These are phyloP conservation scores for Rotaria sp. DNA, from an alignment of 2,888 invertebrate species.

Conservation along the genomic window DNA sequence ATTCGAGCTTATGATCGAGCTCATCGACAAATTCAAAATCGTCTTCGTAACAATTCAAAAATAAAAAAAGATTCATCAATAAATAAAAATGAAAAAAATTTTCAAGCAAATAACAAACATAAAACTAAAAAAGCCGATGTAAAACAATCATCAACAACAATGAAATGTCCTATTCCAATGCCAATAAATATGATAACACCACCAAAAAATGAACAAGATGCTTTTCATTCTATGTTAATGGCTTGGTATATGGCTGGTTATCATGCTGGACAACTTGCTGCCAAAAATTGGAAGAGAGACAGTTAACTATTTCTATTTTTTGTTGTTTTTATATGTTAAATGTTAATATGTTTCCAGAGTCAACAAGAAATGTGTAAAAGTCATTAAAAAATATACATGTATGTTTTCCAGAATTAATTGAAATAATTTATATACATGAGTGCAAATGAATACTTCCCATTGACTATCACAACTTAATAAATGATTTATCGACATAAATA, in stretches of 20 bases:
- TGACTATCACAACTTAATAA: too few species aligned
- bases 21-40: neutral
- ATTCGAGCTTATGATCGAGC: slow-evolving; percentile 15
- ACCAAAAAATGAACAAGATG: slow-evolving; percentile 11
- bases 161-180: neutral
- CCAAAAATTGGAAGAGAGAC: neutral
- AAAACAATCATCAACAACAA: neutral
- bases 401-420: too few species aligned
- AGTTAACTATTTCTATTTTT: neutral
- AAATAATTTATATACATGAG: too few species aligned
- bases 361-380: too few species aligned
- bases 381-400: too few species aligned
- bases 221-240: neutral
- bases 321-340: neutral
- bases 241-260: slow-evolving; percentile 14
- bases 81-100: neutral
- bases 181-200: neutral
- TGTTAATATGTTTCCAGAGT: neutral
- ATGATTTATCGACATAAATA: too few species aligned
- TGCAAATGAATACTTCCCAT: too few species aligned
- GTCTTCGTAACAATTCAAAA: neutral
- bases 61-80: neutral
- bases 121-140: neutral
- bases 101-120: neutral
- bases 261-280: slow-evolving; percentile 10